Base-by-base conservation (phyloP, 2,113 vertebrate genomes). In the Zapus hudsonius region DNA sequence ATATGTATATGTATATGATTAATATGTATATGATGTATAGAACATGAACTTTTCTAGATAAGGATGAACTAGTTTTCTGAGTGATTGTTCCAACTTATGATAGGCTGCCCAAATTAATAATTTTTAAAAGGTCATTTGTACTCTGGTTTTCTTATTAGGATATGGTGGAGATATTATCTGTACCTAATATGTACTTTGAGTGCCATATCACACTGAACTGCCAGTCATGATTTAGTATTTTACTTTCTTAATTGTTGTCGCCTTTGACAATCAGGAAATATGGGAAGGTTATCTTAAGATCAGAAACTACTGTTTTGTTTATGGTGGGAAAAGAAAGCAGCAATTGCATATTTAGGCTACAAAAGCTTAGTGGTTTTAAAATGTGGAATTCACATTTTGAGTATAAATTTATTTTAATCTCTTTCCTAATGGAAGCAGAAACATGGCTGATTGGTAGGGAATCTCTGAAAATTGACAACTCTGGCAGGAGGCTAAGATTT, bases 381-480 rank as follows among this genome's bases (percentile, higher is more conserved):
- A 91, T 44, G n/a, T 90, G 81, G 93, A 84, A 42, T 73, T 96
- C 80, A 78, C 52, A 89, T 94, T 96, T 95, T 93, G 74, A 96
- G 61, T 93, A 61, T 92, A 94, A 95, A 63, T 95, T 74, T 92
- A 73, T 19, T 96, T 95, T 97, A 89, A 40, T 75, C 92, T 95
- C 2, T 27, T 1, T 0, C 74, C 92, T 94, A 70, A 74, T 75
- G 42, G 88, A 81, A 91, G 90, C 84, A 47, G 40, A 17, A 93
- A 91, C 13, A 92, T 47, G 67, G 83, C 95, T 86, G 40, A 81
- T 57, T 74, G 31, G 36, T 90, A 74, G 13, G 0, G 1, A 15
- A 40, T 82, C 84, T 89, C 55, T 93, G 72, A 90, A 91, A 92
- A 87, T n/a, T 59, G 78, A 55, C 66, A 95, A 47, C 44, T 87